Conservation (phyloP, 2,113 vertebrate genomes). For the Triplophysa tibetana region DNA sequence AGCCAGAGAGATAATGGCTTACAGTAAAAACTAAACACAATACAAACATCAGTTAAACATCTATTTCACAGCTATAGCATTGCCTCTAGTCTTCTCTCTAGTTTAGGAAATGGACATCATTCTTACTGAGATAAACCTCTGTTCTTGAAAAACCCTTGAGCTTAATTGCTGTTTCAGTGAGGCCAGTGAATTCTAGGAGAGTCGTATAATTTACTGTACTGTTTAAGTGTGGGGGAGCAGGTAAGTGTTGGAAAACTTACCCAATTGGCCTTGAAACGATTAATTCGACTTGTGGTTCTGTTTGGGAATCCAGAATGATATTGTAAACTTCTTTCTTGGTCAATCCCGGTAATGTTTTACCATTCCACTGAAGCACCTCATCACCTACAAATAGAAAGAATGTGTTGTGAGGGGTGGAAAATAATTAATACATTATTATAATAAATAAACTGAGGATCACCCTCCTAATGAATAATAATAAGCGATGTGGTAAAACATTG, state of each 20-base stretch:
- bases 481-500: too few species aligned
- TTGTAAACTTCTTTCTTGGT: constrained; percentile 99
- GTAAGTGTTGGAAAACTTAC: constrained; percentile 76
- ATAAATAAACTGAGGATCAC: background rate
- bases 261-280: constrained; percentile 98
- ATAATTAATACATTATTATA: background rate
- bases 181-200: background rate
- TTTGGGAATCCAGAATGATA: constrained; percentile 98
- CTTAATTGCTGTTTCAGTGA: constrained; percentile 15
- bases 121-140: background rate
- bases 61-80: background rate
- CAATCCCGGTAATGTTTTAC: constrained; percentile 94
- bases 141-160: background rate
- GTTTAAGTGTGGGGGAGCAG: background rate
- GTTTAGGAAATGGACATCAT: constrained; percentile 7
- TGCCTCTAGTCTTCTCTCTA: background rate
- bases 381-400: constrained; percentile 79
- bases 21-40: constrained; percentile 37
- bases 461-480: too few species aligned
- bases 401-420: background rate
- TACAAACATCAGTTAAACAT: constrained; percentile 27
- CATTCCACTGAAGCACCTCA: constrained; percentile 99
- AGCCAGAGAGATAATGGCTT: constrained; percentile 25
- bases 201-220: background rate
- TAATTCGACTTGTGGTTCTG: constrained; percentile 97